Conservation (phyloP, 2,888 invertebrate genomes). For the Gandaritis pyraliata region DNA sequence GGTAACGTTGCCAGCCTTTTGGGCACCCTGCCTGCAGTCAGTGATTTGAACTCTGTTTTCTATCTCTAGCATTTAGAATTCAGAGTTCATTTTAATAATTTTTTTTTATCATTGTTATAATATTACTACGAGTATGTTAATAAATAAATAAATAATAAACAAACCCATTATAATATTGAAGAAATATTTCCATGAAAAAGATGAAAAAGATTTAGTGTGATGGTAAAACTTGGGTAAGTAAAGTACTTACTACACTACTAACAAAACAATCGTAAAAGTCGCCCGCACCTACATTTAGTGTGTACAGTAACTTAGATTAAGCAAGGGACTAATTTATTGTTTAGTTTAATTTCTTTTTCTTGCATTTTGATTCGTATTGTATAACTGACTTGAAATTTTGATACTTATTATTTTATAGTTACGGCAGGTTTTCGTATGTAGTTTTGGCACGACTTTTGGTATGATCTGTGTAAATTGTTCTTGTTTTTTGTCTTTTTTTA, state of each 20-base stretch:
- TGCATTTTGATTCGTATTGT: slow-evolving; percentile 47
- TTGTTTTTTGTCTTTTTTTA: slow-evolving; percentile 6
- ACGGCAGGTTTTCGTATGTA: slow-evolving; percentile 55
- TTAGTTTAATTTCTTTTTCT: slow-evolving; percentile 44
- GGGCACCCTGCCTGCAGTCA: no score
- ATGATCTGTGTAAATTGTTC: slow-evolving; percentile 15
- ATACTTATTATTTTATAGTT: slow-evolving; percentile 51
- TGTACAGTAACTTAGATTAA: slow-evolving; percentile 53
- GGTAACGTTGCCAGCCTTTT: no score
- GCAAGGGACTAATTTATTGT: slow-evolving; percentile 58
- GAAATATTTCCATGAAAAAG: no score
- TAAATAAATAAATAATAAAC: no score
- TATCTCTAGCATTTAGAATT: no score
- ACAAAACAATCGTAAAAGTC: neutral
- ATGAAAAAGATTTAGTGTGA: no score
- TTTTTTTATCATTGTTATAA: no score
- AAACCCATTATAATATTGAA: no score
- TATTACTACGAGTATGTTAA: no score
- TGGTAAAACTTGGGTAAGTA: no score
- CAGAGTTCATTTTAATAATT: no score
- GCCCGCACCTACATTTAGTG: slow-evolving; percentile 21
- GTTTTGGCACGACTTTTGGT: slow-evolving; percentile 15
- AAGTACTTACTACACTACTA: neutral
- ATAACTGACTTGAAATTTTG: slow-evolving; percentile 29
- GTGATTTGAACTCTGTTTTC: no score